Evolutionary conservation across 2,113 vertebrate genomes (phyloP).

Genomic region (Vidua macroura): DNA sequence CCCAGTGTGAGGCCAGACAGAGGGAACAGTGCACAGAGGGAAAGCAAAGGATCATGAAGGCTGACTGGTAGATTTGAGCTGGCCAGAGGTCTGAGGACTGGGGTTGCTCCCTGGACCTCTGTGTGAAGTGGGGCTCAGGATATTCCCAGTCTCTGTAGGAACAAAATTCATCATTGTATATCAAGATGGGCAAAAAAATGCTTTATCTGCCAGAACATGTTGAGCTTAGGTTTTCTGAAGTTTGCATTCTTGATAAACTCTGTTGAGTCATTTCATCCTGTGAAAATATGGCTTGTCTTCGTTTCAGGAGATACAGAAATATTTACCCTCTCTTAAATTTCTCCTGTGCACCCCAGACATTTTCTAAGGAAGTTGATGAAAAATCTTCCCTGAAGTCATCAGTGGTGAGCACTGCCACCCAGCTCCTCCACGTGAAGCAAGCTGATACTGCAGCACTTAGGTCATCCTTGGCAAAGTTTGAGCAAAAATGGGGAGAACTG

Average conservation of each 20-base stretch:
- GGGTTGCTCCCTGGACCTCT: neutral
- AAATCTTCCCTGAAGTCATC: slow-evolving; percentile 79
- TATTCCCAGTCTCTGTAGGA: neutral
- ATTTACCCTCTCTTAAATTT: neutral
- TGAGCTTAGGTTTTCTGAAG: neutral
- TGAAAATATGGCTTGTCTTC: neutral
- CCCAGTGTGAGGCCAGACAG: neutral
- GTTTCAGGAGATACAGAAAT: neutral
- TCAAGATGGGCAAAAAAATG: neutral
- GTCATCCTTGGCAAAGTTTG: slow-evolving; percentile 74
- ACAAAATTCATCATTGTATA: neutral
- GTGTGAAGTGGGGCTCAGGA: neutral
- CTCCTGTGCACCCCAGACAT: slow-evolving; percentile 64
- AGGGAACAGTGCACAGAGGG: neutral
- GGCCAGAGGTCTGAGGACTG: neutral
- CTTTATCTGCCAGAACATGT: neutral
- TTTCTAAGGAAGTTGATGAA: slow-evolving; percentile 81
- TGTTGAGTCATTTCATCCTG: neutral
- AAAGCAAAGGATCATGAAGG: neutral
- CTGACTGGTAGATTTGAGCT: neutral
- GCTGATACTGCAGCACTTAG: slow-evolving; percentile 71
- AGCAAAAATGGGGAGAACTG: slow-evolving; percentile 83
- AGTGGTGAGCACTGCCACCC: slow-evolving; percentile 75
- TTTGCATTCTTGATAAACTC: neutral
- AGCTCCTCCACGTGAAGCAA: slow-evolving; percentile 79